These are phyloP conservation scores for Protonibea diacanthus DNA, from an alignment of 2,797 vertebrate genomes.

Conservation along the genomic window DNA sequence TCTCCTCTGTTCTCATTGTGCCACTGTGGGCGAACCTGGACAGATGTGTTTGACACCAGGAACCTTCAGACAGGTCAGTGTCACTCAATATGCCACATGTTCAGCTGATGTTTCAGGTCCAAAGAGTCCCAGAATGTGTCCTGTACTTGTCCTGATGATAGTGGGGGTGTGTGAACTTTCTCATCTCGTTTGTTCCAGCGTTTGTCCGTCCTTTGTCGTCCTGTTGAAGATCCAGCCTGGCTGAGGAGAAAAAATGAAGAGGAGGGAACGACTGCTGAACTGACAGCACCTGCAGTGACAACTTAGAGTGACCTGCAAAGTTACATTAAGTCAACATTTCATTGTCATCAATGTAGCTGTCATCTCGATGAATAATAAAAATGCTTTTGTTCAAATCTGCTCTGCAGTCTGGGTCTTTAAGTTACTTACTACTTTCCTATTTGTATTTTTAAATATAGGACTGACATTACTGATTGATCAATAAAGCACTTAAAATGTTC, in stretches of 20 bases:
- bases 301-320: neutral
- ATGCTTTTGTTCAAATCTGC: no score
- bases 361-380: no score
- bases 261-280: neutral
- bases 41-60: slow-evolving; percentile 54
- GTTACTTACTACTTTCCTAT: no score
- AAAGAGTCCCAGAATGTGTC: no score
- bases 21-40: slow-evolving; percentile 51
- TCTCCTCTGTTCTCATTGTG: slow-evolving; percentile 56
- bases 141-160: neutral
- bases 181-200: slow-evolving; percentile 14
- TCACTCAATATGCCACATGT: no score
- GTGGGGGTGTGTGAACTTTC: neutral
- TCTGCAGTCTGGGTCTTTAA: no score
- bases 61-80: slow-evolving; percentile 52
- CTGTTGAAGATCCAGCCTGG: slow-evolving; percentile 9
- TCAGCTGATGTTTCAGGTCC: no score
- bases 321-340: neutral
- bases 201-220: slow-evolving; percentile 35
- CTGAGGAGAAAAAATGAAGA: neutral
- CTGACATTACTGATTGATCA: no score
- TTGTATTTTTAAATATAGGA: no score
- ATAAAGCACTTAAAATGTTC: no score
- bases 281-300: neutral
- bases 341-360: no score